Evolutionary conservation across 2,888 invertebrate species (phyloP).

Genomic region (Nebria salina): DNA sequence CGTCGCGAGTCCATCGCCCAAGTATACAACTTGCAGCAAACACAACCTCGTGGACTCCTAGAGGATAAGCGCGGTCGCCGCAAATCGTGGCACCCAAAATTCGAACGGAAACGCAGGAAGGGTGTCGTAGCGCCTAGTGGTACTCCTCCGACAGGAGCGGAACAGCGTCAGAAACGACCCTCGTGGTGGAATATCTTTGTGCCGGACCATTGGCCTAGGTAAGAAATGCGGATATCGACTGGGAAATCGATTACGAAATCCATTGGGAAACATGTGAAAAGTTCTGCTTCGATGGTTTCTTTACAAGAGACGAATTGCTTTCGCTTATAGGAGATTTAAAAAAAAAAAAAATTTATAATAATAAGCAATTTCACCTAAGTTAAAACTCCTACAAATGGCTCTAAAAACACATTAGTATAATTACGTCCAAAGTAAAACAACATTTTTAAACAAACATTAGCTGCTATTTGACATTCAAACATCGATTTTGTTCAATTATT

Average conservation of each 20-base stretch:
- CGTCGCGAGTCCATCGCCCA: constrained; percentile 32
- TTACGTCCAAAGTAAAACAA: too few species aligned
- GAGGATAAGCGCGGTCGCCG: constrained; percentile 53
- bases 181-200: constrained; percentile 93
- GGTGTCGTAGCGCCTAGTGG: constrained; percentile 57
- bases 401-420: too few species aligned
- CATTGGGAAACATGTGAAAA: constrained; percentile 5
- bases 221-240: constrained; percentile 8
- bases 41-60: constrained; percentile 7
- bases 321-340: too few species aligned
- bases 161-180: constrained; percentile 75
- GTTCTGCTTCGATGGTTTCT: not conserved
- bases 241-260: not conserved
- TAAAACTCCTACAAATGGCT: too few species aligned
- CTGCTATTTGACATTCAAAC: too few species aligned
- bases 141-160: constrained; percentile 54
- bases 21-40: constrained; percentile 23
- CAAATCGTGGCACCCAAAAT: constrained; percentile 63
- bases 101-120: constrained; percentile 61
- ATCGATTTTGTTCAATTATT: too few species aligned
- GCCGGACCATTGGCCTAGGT: constrained; percentile 80
- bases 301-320: too few species aligned
- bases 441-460: too few species aligned
- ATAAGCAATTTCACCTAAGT: too few species aligned
- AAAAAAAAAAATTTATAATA: too few species aligned